Base-by-base conservation (phyloP, 2,797 vertebrate species). In the Poeciliopsis turneri region DNA sequence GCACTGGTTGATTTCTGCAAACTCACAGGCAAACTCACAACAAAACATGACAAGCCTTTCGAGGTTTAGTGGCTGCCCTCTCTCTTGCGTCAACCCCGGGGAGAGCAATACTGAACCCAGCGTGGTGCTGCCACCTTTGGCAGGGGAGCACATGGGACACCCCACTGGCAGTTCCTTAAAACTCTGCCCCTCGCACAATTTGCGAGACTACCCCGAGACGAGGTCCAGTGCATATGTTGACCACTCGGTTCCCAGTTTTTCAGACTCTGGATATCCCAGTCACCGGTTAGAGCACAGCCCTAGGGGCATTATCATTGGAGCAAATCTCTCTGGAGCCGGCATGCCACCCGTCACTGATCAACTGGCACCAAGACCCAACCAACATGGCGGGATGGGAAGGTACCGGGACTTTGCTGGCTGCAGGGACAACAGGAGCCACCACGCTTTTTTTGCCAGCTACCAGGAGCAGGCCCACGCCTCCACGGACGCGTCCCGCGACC, bases 191-290 rank as follows among this genome's bases (percentile, higher is more conserved):
- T 92, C 90, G 85, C 94, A 89, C 90, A 88, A 88, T 95, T 93
- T 94, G 88, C 90, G 94, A 93, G 95, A 96, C 93, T 95, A 96
- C 84, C 94, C 93, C 80, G 95, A 96, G 94, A 94, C 95, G 92
- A 94, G 94, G 93, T 95, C 95, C 94, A 94, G 93, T 92, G 94
- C 95, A 91, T 96, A 95, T 95, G 95, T 91, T 94, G 94, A 95
- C 94, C 95, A 95, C 78, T 94, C 95, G 92, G 91, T 94, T 89
- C 88, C 92, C 91, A 93, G 88, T 91, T 94, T 94, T 90, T 76
- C 95, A 94, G 95, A 96, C 90, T 91, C 94, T 90, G 95, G 95
- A 95, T 96, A 95, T 92, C 88, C 92, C 82, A 84, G 93, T 84
- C 95, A 96, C 88, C 93, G 94, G 81, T 89, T 96, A 92, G 94